Conservation (phyloP, 2,113 vertebrate genomes). For the Sturnira hondurensis region DNA sequence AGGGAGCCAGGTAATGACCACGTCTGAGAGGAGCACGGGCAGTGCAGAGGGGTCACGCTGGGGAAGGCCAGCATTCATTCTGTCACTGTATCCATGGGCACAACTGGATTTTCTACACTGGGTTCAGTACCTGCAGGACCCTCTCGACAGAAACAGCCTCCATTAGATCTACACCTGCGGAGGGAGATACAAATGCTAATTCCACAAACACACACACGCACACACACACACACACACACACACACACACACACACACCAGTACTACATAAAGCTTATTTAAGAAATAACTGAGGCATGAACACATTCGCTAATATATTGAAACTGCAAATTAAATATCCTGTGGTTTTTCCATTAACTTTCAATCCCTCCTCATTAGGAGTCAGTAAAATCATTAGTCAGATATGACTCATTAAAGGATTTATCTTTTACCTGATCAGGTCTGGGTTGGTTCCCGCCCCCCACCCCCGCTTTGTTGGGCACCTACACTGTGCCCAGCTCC, state of each 20-base stretch:
- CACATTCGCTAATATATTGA: neutral
- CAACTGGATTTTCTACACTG: neutral
- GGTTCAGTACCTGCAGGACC: neutral
- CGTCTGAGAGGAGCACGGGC: neutral
- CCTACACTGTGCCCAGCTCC: neutral
- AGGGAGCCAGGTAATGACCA: neutral
- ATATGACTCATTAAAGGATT: neutral
- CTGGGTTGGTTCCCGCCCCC: neutral
- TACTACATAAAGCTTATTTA: neutral
- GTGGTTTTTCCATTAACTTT: conserved; percentile 40
- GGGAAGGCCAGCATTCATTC: too few species aligned
- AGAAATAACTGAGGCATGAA: neutral
- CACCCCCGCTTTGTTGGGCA: neutral
- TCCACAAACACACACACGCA: neutral
- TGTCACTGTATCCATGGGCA: fast-evolving
- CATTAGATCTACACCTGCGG: neutral
- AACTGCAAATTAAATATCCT: conserved; percentile 27
- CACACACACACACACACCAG: neutral
- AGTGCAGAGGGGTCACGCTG: neutral
- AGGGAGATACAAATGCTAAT: neutral
- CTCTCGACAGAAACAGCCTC: neutral
- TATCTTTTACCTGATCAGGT: neutral
- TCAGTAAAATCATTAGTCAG: conserved; percentile 23
- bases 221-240: neutral
- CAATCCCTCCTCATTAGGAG: neutral